A percentile compares a stretch with the other conserved stretches of the same genome.
phyloP scores from a whole-genome alignment of 2,888 invertebrate species.

The Harpalus rufipes region DNA sequence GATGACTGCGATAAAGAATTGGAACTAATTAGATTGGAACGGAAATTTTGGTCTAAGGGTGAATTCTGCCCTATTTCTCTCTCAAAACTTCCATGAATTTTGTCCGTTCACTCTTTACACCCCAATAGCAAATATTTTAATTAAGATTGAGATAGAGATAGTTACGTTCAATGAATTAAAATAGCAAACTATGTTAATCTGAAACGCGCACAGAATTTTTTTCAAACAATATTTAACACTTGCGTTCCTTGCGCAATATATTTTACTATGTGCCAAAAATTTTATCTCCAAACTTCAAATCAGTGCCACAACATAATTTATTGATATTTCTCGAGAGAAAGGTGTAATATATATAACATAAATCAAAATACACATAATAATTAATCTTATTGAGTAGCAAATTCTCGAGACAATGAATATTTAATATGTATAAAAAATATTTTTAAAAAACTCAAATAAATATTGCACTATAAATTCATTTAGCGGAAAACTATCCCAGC shows the following conservation, averaged over 20 bases:
- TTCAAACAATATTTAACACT: not conserved
- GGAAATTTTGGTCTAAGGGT: slow-evolving; percentile 9
- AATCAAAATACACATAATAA: not conserved
- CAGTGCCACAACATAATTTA: slow-evolving; percentile 27
- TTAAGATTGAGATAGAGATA: not conserved
- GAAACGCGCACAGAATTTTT: not conserved
- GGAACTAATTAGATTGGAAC: slow-evolving; percentile 33
- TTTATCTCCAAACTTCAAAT: slow-evolving; percentile 11
- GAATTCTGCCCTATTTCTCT: slow-evolving; percentile 5
- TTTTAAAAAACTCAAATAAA: no score
- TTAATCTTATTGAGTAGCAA: not conserved
- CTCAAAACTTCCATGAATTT: slow-evolving; percentile 10
- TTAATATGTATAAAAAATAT: no score
- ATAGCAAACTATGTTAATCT: not conserved
- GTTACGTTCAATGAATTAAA: not conserved
- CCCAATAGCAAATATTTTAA: not conserved
- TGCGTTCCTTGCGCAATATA: not conserved
- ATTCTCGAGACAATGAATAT: no score
- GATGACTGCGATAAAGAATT: slow-evolving; percentile 30
- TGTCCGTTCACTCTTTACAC: not conserved
- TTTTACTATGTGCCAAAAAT: slow-evolving; percentile 17
- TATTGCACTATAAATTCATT: no score
- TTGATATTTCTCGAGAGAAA: slow-evolving; percentile 25
- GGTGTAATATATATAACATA: slow-evolving; percentile 3
- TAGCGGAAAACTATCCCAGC: no score